These are phyloP conservation scores for Phymorhynchus buccinoides DNA, from an alignment of 1,140 invertebrate genomes.

Conservation along the genomic window DNA sequence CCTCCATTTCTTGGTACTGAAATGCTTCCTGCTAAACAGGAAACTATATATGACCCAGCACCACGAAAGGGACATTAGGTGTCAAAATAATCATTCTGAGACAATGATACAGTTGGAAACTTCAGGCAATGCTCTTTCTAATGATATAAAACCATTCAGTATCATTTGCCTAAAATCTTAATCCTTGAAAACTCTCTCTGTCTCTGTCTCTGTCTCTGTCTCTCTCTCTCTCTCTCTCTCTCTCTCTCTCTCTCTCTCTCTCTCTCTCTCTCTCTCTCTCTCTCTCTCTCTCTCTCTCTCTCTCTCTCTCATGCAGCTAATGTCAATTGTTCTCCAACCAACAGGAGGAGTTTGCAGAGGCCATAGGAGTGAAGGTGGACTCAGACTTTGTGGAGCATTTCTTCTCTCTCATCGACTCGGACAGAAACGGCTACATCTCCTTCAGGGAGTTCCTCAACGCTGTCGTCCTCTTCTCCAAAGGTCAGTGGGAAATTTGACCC, in stretches of 20 bases:
- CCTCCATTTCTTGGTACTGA: too few relatives aligned
- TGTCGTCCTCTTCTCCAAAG: conserved; percentile 85
- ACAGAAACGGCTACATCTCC: conserved; percentile 94
- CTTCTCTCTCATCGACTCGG: conserved; percentile 99
- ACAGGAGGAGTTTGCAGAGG: conserved; percentile 95
- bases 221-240: not conserved
- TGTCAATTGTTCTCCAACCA: conserved; percentile 15
- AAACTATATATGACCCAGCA: too few relatives aligned
- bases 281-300: not conserved
- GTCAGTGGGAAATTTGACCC: too few relatives aligned
- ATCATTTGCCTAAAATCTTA: too few relatives aligned
- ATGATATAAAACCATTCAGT: too few relatives aligned
- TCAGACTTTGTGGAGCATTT: conserved; percentile 98
- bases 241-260: not conserved
- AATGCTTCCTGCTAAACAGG: too few relatives aligned
- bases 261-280: not conserved
- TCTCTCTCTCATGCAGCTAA: not conserved
- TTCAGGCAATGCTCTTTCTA: too few relatives aligned
- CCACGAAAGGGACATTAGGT: too few relatives aligned
- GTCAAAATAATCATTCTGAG: too few relatives aligned
- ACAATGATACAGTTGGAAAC: too few relatives aligned
- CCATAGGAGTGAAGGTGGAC: conserved; percentile 95
- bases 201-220: too few relatives aligned
- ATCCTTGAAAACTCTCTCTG: too few relatives aligned
- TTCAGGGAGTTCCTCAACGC: conserved; percentile 99